phyloP scores from a whole-genome alignment of 2,113 vertebrate genomes.

The Nesogale talazaci region DNA sequence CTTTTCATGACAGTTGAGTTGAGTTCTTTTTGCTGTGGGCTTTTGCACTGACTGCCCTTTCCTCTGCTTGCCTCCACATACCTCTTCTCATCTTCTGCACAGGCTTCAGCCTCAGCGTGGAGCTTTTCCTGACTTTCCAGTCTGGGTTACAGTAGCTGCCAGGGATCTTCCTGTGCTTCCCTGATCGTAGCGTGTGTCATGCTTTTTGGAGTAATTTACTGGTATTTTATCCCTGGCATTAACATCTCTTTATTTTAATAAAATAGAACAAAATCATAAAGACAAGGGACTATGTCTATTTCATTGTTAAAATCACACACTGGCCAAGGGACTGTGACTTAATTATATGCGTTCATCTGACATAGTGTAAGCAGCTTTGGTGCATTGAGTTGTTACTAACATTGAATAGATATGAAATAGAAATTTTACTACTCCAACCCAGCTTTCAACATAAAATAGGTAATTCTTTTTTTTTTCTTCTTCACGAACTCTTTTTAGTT shows the following conservation, averaged over 20 bases:
- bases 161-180: background rate
- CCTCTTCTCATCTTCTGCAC: background rate
- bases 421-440: background rate
- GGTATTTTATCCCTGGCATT: background rate
- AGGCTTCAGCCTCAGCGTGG: background rate
- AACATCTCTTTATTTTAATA: background rate
- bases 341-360: slow-evolving; percentile 13
- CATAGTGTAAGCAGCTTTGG: background rate
- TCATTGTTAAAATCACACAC: slow-evolving; percentile 18
- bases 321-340: background rate
- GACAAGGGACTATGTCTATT: background rate
- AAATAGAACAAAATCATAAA: slow-evolving; percentile 6
- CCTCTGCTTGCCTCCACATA: background rate
- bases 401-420: slow-evolving; percentile 18
- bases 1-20: background rate
- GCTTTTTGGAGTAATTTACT: slow-evolving; percentile 10
- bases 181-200: background rate
- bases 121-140: background rate
- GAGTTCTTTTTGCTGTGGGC: background rate
- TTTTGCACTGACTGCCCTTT: background rate
- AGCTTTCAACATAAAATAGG: slow-evolving; percentile 42
- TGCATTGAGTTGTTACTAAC: background rate
- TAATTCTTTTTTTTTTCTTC: too few relatives aligned
- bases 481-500: too few relatives aligned
- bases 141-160: slow-evolving; percentile 7